Evolutionary conservation across 2,888 invertebrate species (phyloP), one percentile per base, ranked within the genome.

Genomic region (Trachelus troglodyta): DNA sequence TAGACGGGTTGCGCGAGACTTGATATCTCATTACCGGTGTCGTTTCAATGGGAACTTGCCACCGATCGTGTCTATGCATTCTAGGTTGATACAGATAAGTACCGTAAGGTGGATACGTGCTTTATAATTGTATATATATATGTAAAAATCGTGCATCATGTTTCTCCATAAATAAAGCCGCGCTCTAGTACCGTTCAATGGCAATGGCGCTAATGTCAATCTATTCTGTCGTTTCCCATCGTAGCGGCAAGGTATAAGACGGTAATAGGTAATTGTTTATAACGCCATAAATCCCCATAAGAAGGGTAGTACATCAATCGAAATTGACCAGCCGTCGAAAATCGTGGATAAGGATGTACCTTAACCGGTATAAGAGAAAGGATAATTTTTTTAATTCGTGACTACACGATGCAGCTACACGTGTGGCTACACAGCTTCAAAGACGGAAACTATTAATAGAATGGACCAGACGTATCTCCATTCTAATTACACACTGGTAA

Each of bases 31-130:
- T 79, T 75, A 76, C 73, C 33, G 76, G 69, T 71, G 33, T 30
- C 77, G 77, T 78, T 80, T 56, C 79, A 79, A 75, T 79, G 75
- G 69, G 74, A 80, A 79, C 76, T 75, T 74, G 77, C 69, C 76
- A 79, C 79, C 74, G 69, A 31, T 74, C 69, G 37, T 69, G 76
- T 75, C 73, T 30, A 73, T 56, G 23, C 56, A 23, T 56, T 56
- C 56, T 56, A 23, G 56, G 56, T 56, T 56, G 23, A 56, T 56
- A 56, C 23, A 56, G 56, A 56, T 23, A 56, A 56, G 56, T 56
- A 56, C 56, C 56, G 23, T 56, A 56, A 56, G 9, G 56, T 56
- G 23, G 23, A 23, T 56, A 23, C 56, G 23, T 9, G 23, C 23
- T 56, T 9, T 56, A 56, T 56, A 56, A 56, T 23, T 56, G 23